Evolutionary conservation across 1,140 invertebrate species (phyloP).

Genomic region (Cydia strobilella): DNA sequence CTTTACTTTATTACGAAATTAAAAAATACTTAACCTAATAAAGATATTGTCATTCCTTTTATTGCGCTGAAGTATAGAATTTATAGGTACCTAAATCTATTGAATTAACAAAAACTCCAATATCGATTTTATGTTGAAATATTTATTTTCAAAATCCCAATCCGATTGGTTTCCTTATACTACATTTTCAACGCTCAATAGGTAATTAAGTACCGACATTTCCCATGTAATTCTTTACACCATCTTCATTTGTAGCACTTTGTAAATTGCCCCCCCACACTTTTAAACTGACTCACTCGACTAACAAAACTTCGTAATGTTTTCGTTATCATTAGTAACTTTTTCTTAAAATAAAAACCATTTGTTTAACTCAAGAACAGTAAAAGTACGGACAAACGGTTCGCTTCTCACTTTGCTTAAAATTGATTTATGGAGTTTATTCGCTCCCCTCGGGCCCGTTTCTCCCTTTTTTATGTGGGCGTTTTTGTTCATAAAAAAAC

Average conservation of each 20-base stretch:
- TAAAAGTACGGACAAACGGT: conserved; percentile 29
- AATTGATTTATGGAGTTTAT: conserved; percentile 54
- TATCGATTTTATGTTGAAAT: too few relatives aligned
- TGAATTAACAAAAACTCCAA: too few relatives aligned
- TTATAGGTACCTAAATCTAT: too few relatives aligned
- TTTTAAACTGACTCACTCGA: background rate
- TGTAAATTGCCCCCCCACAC: background rate
- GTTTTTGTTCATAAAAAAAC: conserved; percentile 28
- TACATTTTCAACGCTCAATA: background rate
- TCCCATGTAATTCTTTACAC: background rate
- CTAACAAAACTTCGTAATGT: conserved; percentile 3
- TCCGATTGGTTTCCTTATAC: too few relatives aligned
- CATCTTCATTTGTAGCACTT: background rate
- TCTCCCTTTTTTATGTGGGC: background rate
- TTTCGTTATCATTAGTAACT: conserved; percentile 16
- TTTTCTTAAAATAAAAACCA: conserved; percentile 23
- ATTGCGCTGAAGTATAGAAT: too few relatives aligned
- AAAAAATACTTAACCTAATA: too few relatives aligned
- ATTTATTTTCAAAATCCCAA: too few relatives aligned
- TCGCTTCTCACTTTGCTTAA: conserved; percentile 39
- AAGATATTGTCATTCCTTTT: too few relatives aligned
- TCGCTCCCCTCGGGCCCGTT: conserved; percentile 22
- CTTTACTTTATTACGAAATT: too few relatives aligned
- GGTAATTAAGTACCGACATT: background rate
- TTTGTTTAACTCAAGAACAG: conserved; percentile 32